These are phyloP conservation scores for Epirrhoe tristata DNA, from an alignment of 2,888 invertebrate genomes.

Conservation along the genomic window DNA sequence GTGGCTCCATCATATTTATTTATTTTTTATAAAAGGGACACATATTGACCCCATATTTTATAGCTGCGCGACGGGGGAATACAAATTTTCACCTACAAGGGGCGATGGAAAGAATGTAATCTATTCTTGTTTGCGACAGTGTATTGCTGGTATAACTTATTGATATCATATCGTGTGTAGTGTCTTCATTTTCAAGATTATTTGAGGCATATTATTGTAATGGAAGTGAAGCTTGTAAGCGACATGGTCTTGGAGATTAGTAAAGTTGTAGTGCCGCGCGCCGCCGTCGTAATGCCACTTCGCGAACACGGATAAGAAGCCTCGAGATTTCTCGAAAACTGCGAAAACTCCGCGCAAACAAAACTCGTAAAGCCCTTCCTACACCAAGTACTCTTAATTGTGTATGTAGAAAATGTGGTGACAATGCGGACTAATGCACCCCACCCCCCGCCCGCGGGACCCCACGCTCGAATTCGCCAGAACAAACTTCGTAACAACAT, in stretches of 20 bases:
- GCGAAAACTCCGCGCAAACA: conserved; percentile 35
- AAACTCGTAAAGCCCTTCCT: conserved; percentile 40
- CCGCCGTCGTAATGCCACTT: conserved; percentile 23
- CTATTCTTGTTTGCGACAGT: conserved; percentile 19
- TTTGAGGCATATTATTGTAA: not conserved
- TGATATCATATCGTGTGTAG: not conserved
- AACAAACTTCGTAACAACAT: conserved; percentile 65
- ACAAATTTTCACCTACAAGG: conserved; percentile 39
- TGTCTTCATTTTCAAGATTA: not conserved
- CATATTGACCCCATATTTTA: conserved; percentile 46
- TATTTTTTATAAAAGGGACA: conserved; percentile 45
- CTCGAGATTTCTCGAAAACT: conserved; percentile 32
- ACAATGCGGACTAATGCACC: conserved; percentile 33
- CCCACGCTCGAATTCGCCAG: conserved; percentile 28
- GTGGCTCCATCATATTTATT: conserved; percentile 44
- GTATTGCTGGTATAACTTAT: conserved; percentile 4
- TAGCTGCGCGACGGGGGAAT: conserved; percentile 38
- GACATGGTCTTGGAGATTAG: conserved; percentile 7
- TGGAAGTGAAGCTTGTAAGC: not conserved
- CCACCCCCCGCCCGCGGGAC: conserved; percentile 31
- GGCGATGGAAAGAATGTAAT: conserved; percentile 23
- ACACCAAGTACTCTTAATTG: conserved; percentile 37
- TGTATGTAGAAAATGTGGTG: conserved; percentile 41
- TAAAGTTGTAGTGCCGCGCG: conserved; percentile 6
- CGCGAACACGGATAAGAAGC: conserved; percentile 32